phyloP scores from a whole-genome alignment of 2,888 invertebrate species.

The Arenicola marina region DNA sequence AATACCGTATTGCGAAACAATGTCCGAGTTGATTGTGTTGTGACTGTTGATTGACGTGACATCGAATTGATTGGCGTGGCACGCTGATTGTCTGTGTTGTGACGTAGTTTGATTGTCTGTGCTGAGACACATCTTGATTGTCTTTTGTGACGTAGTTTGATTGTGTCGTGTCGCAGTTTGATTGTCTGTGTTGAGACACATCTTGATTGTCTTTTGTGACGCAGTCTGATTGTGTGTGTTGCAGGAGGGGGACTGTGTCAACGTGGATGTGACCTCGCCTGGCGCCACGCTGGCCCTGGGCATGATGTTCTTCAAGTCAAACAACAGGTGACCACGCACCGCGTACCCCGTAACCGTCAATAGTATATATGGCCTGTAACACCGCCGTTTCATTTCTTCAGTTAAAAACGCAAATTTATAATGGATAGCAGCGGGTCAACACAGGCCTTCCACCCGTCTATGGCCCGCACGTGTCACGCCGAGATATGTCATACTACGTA shows the following conservation, averaged over 20 bases:
- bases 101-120: no score
- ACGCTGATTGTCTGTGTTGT: no score
- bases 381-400: neutral
- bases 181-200: neutral
- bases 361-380: neutral
- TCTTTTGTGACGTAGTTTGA: neutral
- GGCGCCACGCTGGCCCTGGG: constrained; percentile 94
- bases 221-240: no score
- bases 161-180: neutral
- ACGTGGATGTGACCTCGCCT: constrained; percentile 93
- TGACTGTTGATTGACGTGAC: no score
- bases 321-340: constrained; percentile 70
- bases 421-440: no score
- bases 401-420: no score
- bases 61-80: no score
- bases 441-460: no score
- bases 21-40: no score
- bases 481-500: no score
- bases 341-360: neutral
- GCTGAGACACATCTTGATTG: neutral
- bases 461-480: no score
- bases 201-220: neutral
- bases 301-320: constrained; percentile 85
- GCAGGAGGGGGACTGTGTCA: constrained; percentile 82
- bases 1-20: no score